phyloP scores from a whole-genome alignment of 2,888 invertebrate species.

The Cryptocheilus praepositus region DNA sequence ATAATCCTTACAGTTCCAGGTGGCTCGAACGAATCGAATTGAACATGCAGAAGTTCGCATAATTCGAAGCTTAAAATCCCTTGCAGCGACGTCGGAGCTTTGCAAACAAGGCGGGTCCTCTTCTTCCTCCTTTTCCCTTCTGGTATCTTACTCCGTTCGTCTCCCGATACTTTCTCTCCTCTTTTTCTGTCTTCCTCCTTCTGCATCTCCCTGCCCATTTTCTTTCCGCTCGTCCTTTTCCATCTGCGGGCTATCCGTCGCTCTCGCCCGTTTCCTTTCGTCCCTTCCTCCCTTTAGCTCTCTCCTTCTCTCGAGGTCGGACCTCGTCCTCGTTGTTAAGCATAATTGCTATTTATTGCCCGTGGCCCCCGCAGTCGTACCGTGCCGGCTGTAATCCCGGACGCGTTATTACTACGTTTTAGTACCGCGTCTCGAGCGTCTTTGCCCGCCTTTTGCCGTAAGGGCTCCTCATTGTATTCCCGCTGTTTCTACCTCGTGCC shows the following conservation, averaged over 20 bases:
- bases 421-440: constrained; percentile 29
- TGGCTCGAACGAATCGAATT: constrained; percentile 25
- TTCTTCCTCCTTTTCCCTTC: background rate
- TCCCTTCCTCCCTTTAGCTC: background rate
- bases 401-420: constrained; percentile 44
- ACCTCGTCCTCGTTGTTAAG: constrained; percentile 42
- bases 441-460: constrained; percentile 34
- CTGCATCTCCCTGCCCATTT: background rate
- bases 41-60: constrained; percentile 19
- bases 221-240: background rate
- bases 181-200: background rate
- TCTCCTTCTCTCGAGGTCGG: constrained; percentile 1
- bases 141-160: background rate
- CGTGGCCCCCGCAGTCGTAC: constrained; percentile 37
- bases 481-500: background rate
- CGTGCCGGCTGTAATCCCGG: constrained; percentile 36
- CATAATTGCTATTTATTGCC: constrained; percentile 65
- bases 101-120: constrained; percentile 16
- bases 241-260: background rate
- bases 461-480: constrained; percentile 27
- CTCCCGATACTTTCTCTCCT: background rate
- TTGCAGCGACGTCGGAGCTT: constrained; percentile 23
- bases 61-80: constrained; percentile 37
- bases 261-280: background rate
- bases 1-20: background rate